Percentiles rank a stretch among this genome's conserved stretches.
Conservation (phyloP, 92 coral and sea anemone species). For the Parazoanthus swiftii region DNA sequence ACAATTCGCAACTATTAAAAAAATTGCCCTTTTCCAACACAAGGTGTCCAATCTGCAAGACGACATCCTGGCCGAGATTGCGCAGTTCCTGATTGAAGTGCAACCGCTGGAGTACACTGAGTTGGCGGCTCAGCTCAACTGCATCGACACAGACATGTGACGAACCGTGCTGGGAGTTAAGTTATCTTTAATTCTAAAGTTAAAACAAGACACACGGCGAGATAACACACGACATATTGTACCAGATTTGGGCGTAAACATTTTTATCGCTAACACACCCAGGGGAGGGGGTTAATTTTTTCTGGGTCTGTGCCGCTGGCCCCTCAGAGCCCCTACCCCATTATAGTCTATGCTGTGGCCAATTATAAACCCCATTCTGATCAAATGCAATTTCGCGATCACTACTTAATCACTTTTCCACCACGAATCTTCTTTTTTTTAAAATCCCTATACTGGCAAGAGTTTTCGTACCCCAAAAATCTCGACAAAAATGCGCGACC, state of each 20-base stretch:
- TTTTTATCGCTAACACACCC: neutral
- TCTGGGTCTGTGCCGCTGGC: no score
- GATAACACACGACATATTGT: neutral
- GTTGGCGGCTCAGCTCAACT: conserved; percentile 36
- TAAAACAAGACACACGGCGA: neutral
- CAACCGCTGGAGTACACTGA: conserved; percentile 35
- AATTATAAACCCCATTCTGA: no score
- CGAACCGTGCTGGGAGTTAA: neutral
- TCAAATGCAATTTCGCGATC: no score
- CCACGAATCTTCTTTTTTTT: no score
- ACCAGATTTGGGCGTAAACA: neutral
- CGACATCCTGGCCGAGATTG: conserved; percentile 40
- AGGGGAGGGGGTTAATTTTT: no score
- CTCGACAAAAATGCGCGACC: no score
- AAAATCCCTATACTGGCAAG: no score
- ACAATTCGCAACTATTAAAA: neutral
- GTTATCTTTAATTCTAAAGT: neutral
- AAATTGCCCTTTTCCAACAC: neutral
- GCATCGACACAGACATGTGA: conserved; percentile 28
- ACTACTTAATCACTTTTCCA: no score
- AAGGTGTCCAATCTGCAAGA: conserved; percentile 30
- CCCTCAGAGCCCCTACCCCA: no score
- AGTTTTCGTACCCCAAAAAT: no score
- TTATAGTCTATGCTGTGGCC: no score
- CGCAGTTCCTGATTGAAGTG: conserved; percentile 35